Evolutionary conservation across 2,888 invertebrate genomes (phyloP).

Genomic region (Pharmacophagus antenor): DNA sequence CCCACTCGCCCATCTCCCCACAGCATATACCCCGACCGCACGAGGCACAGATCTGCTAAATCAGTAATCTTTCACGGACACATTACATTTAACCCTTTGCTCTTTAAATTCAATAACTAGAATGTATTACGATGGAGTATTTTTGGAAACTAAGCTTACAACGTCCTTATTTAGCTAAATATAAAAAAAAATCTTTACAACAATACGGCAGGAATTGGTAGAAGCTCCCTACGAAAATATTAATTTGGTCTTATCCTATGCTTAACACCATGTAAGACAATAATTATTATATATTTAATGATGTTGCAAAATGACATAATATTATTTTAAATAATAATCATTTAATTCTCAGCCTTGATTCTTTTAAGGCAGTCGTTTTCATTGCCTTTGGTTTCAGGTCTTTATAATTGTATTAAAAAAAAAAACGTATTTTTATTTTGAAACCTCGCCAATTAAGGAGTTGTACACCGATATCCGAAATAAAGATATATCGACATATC

Average conservation of each 20-base stretch:
- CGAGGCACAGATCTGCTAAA: conserved; percentile 14
- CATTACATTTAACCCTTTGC: not conserved
- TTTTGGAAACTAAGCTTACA: too few relatives aligned
- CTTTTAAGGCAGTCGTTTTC: conserved; percentile 9
- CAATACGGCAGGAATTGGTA: too few relatives aligned
- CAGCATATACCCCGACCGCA: not conserved
- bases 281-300: too few relatives aligned
- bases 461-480: not conserved
- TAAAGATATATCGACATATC: not conserved
- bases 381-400: not conserved
- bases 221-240: too few relatives aligned
- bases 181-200: too few relatives aligned
- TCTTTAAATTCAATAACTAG: not conserved
- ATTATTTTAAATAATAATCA: too few relatives aligned
- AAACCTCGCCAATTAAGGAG: not conserved
- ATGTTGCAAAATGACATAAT: too few relatives aligned
- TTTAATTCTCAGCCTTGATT: conserved; percentile 1
- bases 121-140: too few relatives aligned
- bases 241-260: too few relatives aligned
- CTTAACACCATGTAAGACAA: too few relatives aligned
- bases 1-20: conserved; percentile 18
- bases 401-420: not conserved
- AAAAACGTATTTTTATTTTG: not conserved
- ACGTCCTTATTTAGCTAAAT: too few relatives aligned
- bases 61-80: not conserved